Percentiles rank a stretch among this genome's conserved stretches.
Conservation (phyloP, 1,140 invertebrate species). For the Pseudachorutes palmiensis region DNA sequence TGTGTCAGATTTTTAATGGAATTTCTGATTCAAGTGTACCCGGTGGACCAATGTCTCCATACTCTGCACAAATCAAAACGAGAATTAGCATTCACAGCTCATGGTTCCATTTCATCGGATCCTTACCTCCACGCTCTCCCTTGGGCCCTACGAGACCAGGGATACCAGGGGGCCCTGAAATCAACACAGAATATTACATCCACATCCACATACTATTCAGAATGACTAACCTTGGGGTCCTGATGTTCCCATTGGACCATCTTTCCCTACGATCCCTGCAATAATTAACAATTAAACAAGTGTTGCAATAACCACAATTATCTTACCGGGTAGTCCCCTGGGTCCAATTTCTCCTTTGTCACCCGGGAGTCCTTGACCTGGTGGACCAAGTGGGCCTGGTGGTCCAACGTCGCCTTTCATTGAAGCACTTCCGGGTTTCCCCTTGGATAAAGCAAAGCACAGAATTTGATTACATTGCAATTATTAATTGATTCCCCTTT, state of each 20-base stretch:
- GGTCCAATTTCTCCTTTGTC: slow-evolving; percentile 48
- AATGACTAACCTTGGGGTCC: slow-evolving; percentile 48
- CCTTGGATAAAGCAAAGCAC: slow-evolving; percentile 37
- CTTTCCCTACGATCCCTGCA: slow-evolving; percentile 49
- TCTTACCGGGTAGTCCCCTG: slow-evolving; percentile 48
- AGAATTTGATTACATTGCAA: no score
- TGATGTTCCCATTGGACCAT: slow-evolving; percentile 56
- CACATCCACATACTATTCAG: background rate
- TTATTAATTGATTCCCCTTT: no score
- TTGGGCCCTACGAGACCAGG: slow-evolving; percentile 67
- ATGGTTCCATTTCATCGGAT: slow-evolving; percentile 6
- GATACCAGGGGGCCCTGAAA: slow-evolving; percentile 19
- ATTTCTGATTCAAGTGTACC: slow-evolving; percentile 43
- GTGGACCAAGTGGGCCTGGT: slow-evolving; percentile 22
- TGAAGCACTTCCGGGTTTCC: slow-evolving; percentile 41
- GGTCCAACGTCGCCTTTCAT: slow-evolving; percentile 37
- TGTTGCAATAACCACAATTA: background rate
- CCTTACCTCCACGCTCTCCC: slow-evolving; percentile 63
- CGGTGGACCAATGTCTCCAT: slow-evolving; percentile 81
- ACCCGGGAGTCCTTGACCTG: slow-evolving; percentile 28
- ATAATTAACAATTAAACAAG: background rate
- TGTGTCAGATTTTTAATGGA: background rate
- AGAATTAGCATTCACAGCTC: background rate
- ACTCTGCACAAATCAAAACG: slow-evolving; percentile 47
- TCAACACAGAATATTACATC: background rate